Evolutionary conservation across 2,797 vertebrate species (phyloP).

Genomic region (Acanthurus leucopareius): DNA sequence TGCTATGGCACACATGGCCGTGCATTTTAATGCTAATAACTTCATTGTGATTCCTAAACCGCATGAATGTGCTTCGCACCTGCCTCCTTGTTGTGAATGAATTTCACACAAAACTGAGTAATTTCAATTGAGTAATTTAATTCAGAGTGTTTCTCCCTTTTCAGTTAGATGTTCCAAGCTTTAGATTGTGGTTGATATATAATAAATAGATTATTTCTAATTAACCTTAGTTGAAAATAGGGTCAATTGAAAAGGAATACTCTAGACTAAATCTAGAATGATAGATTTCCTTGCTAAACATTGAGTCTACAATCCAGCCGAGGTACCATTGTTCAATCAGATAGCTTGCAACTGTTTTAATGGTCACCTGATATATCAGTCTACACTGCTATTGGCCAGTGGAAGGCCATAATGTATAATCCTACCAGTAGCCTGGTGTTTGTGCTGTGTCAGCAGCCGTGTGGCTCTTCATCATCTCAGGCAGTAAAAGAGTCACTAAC

Average conservation of each 20-base stretch:
- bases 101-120: slow-evolving; percentile 46
- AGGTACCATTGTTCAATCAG: slow-evolving; percentile 28
- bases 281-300: background rate
- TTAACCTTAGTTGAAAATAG: background rate
- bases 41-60: slow-evolving; percentile 66
- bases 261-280: slow-evolving; percentile 17
- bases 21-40: slow-evolving; percentile 77
- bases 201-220: background rate
- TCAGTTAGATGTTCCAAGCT: background rate
- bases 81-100: slow-evolving; percentile 52
- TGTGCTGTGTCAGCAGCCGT: slow-evolving; percentile 80
- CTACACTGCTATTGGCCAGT: slow-evolving; percentile 68
- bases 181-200: background rate
- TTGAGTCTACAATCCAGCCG: slow-evolving; percentile 2
- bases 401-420: slow-evolving; percentile 69
- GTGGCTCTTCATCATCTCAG: slow-evolving; percentile 69
- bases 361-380: slow-evolving; percentile 68
- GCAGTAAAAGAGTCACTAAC: slow-evolving; percentile 48
- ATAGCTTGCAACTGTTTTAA: slow-evolving; percentile 36
- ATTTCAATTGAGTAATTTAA: slow-evolving; percentile 12
- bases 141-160: background rate
- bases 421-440: slow-evolving; percentile 69
- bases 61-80: slow-evolving; percentile 58
- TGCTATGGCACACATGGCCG: slow-evolving; percentile 40
- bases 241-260: slow-evolving; percentile 6